A percentile compares a stretch with the other conserved stretches of the same genome.
Conservation (phyloP, 2,113 vertebrate genomes). For the Connochaetes taurinus region DNA sequence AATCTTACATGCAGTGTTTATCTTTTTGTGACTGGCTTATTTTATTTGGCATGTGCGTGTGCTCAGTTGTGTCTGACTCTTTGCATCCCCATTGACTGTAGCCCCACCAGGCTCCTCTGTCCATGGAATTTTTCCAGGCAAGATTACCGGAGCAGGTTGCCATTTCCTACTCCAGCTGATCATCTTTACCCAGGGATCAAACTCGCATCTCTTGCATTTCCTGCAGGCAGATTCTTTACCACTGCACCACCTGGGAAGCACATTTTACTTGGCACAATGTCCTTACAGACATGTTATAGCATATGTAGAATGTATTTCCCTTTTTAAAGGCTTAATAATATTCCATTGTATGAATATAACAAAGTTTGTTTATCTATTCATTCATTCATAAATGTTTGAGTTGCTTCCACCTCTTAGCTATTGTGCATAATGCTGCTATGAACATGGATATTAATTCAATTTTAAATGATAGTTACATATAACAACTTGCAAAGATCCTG, state of each 20-base stretch:
- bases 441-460: not conserved
- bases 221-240: not conserved
- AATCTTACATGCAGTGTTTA: not conserved
- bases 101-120: not conserved
- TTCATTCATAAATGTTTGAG: not conserved
- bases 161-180: not conserved
- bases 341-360: not conserved
- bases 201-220: not conserved
- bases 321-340: not conserved
- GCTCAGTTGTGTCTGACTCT: not conserved
- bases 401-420: not conserved
- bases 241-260: not conserved
- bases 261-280: not conserved
- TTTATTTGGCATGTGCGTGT: not conserved
- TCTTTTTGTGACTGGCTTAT: not conserved
- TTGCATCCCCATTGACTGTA: not conserved
- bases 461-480: not conserved
- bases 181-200: not conserved
- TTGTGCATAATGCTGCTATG: not conserved
- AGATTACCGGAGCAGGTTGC: not conserved
- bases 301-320: not conserved
- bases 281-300: not conserved
- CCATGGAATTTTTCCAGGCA: not conserved
- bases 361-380: not conserved
- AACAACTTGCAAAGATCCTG: not conserved